Percentiles rank a stretch among this genome's conserved stretches.
These are phyloP conservation scores for Cephalopachus bancanus DNA, from an alignment of 2,797 vertebrate species.

Conservation along the genomic window DNA sequence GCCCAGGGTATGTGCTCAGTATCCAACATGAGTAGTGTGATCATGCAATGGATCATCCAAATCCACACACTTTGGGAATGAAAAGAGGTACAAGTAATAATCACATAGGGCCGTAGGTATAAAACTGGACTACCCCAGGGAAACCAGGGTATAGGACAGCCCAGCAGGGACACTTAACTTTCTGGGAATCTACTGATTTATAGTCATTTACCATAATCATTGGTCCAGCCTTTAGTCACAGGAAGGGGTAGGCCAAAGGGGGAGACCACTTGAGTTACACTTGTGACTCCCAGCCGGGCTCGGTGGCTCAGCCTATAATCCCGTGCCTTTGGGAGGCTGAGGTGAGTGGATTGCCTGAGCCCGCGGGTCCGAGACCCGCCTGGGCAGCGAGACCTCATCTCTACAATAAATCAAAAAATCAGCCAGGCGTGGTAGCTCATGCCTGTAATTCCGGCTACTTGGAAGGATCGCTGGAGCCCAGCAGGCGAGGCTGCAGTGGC, in stretches of 20 bases:
- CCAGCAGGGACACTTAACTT: neutral
- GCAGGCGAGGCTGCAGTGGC: no score
- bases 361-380: no score
- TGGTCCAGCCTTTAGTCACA: neutral
- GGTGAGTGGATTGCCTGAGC: no score
- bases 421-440: no score
- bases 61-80: neutral
- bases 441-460: no score
- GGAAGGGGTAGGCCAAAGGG: neutral
- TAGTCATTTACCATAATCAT: neutral
- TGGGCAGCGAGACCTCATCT: no score
- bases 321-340: no score
- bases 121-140: neutral
- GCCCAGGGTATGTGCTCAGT: neutral
- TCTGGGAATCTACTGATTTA: neutral
- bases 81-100: neutral
- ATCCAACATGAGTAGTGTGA: no score
- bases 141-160: neutral
- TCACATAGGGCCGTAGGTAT: fast-evolving
- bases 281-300: no score
- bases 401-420: no score
- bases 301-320: no score
- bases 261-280: neutral
- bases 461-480: no score
- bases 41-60: neutral